phyloP scores from a whole-genome alignment of 92 coral and sea anemone genomes.

The Epizoanthus scotinus region DNA sequence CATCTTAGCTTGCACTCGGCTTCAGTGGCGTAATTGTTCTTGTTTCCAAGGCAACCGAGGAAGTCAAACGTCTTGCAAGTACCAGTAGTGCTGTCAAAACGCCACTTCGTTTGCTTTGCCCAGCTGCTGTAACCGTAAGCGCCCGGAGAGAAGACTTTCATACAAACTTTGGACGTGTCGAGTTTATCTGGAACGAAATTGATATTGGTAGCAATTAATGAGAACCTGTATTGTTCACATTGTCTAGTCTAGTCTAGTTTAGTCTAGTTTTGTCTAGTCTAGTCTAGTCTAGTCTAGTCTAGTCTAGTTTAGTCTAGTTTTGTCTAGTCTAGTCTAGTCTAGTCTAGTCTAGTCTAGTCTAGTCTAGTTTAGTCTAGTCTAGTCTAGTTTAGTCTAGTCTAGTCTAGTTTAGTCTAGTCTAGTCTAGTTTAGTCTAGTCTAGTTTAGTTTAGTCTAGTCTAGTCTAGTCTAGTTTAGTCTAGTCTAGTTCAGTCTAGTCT shows the following conservation, averaged over 20 bases:
- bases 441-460: too few species aligned
- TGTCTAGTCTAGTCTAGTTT: neutral
- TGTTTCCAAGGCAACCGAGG: slow-evolving; percentile 83
- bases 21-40: slow-evolving; percentile 69
- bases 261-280: neutral
- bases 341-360: too few species aligned
- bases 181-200: slow-evolving; percentile 46
- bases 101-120: slow-evolving; percentile 51
- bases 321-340: too few species aligned
- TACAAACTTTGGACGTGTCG: slow-evolving; percentile 60
- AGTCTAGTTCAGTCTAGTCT: too few species aligned
- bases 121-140: slow-evolving; percentile 39
- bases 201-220: neutral
- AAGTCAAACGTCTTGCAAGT: slow-evolving; percentile 62
- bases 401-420: too few species aligned
- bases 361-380: too few species aligned
- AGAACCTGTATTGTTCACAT: neutral
- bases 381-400: too few species aligned
- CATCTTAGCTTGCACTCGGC: slow-evolving; percentile 61
- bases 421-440: too few species aligned
- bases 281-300: too few species aligned
- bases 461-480: too few species aligned
- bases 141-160: slow-evolving; percentile 67
- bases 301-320: too few species aligned
- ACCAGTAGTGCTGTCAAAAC: slow-evolving; percentile 44